These are phyloP conservation scores for Muscidifurax raptorellus DNA, from an alignment of 1,140 invertebrate genomes.

Conservation along the genomic window DNA sequence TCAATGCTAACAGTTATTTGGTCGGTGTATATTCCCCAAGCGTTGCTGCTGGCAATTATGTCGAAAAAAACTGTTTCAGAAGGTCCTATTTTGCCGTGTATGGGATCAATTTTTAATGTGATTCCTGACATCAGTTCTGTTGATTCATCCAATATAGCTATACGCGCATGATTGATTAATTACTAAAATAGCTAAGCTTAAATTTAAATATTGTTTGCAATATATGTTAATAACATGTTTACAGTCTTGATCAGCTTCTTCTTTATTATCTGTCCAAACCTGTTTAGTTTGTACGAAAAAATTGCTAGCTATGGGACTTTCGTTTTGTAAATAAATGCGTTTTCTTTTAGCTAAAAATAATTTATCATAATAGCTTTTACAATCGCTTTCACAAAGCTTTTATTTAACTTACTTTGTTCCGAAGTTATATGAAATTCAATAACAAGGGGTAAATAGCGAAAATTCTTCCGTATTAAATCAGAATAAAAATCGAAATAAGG, in stretches of 20 bases:
- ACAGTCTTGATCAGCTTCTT: not conserved
- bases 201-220: not conserved
- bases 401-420: constrained; percentile 16
- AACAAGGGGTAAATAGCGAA: constrained; percentile 37
- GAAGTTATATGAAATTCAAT: constrained; percentile 29
- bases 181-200: not conserved
- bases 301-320: constrained; percentile 22
- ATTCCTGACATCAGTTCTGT: constrained; percentile 26
- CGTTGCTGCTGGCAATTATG: constrained; percentile 68
- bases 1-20: constrained; percentile 68
- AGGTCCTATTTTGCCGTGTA: constrained; percentile 31
- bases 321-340: constrained; percentile 26
- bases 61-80: constrained; percentile 57
- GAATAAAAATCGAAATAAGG: constrained; percentile 27
- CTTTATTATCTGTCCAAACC: not conserved
- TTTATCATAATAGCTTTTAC: not conserved
- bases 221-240: not conserved
- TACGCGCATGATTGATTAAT: constrained; percentile 22
- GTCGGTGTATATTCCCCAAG: constrained; percentile 71
- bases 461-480: constrained; percentile 13
- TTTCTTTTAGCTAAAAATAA: constrained; percentile 8
- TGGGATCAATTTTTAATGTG: constrained; percentile 46
- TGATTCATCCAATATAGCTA: not conserved
- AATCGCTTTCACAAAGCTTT: not conserved
- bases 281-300: constrained; percentile 44